Conservation (phyloP, 2,797 vertebrate genomes). For the Pempheris klunzingeri region DNA sequence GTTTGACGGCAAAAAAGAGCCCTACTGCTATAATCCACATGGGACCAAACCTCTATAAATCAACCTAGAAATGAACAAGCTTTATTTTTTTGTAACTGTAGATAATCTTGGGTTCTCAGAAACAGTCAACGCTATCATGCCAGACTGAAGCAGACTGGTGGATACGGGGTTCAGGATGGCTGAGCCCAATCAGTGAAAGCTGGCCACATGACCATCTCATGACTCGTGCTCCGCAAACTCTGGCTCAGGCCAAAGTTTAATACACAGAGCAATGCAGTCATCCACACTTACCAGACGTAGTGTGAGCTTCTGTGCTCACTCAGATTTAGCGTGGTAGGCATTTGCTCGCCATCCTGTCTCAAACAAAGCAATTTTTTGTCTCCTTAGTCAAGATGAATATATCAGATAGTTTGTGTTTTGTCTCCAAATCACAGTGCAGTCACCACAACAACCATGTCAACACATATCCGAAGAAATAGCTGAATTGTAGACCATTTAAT, state of each 20-base stretch:
- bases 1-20: conserved; percentile 53
- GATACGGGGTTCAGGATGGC: conserved; percentile 29
- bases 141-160: conserved; percentile 45
- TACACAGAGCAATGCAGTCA: conserved; percentile 49
- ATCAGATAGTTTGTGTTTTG: conserved; percentile 20
- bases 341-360: conserved; percentile 26
- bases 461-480: conserved; percentile 22
- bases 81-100: conserved; percentile 74
- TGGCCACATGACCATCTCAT: conserved; percentile 73
- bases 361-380: conserved; percentile 42
- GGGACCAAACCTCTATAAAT: conserved; percentile 77
- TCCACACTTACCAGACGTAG: conserved; percentile 34
- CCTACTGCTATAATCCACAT: conserved; percentile 58
- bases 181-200: conserved; percentile 44
- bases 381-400: conserved; percentile 6
- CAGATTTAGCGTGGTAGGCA: conserved; percentile 13
- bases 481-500: conserved; percentile 16
- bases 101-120: conserved; percentile 47
- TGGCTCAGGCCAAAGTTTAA: conserved; percentile 37
- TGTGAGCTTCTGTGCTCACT: conserved; percentile 48
- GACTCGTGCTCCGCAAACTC: conserved; percentile 59
- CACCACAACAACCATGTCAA: conserved; percentile 24
- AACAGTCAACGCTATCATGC: conserved; percentile 27
- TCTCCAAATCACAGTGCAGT: conserved; percentile 26
- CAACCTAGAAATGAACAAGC: conserved; percentile 57